phyloP scores from a whole-genome alignment of 2,888 invertebrate species.

The Mechanitis messenoides region DNA sequence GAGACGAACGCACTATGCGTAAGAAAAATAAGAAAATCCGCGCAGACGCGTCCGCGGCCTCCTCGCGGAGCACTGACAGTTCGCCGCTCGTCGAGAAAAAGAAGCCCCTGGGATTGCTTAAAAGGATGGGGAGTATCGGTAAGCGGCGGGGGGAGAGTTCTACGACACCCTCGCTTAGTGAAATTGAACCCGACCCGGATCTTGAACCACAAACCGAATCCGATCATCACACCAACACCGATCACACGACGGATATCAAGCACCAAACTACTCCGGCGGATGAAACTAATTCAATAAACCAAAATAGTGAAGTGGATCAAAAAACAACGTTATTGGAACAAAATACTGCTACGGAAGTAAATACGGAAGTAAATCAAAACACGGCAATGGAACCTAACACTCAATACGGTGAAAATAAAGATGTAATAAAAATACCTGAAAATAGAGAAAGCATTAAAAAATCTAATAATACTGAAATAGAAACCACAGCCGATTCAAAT shows the following conservation, averaged over 20 bases:
- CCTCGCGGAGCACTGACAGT: slow-evolving; percentile 53
- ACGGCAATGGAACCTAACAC: not conserved
- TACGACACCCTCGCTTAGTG: slow-evolving; percentile 35
- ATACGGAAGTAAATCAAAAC: not conserved
- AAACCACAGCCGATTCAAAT: not conserved
- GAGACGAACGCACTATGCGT: slow-evolving; percentile 71
- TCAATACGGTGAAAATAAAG: no score
- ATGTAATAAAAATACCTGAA: not conserved
- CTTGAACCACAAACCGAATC: slow-evolving; percentile 15
- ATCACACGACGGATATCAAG: slow-evolving; percentile 20
- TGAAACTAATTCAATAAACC: not conserved
- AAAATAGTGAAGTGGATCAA: not conserved
- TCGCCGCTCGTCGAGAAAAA: slow-evolving; percentile 59
- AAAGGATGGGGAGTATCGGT: slow-evolving; percentile 65
- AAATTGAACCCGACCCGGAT: slow-evolving; percentile 23
- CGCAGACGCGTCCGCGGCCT: slow-evolving; percentile 51
- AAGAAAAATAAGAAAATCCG: slow-evolving; percentile 71
- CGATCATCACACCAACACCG: slow-evolving; percentile 12
- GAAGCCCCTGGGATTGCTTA: slow-evolving; percentile 55
- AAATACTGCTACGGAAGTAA: not conserved
- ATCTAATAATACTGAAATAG: not conserved
- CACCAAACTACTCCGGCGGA: not conserved
- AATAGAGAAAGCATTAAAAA: not conserved
- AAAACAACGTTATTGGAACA: not conserved
- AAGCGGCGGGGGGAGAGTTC: slow-evolving; percentile 52